Evolutionary conservation across 2,888 invertebrate genomes (phyloP).

Genomic region (Caenorhabditis plicata): DNA sequence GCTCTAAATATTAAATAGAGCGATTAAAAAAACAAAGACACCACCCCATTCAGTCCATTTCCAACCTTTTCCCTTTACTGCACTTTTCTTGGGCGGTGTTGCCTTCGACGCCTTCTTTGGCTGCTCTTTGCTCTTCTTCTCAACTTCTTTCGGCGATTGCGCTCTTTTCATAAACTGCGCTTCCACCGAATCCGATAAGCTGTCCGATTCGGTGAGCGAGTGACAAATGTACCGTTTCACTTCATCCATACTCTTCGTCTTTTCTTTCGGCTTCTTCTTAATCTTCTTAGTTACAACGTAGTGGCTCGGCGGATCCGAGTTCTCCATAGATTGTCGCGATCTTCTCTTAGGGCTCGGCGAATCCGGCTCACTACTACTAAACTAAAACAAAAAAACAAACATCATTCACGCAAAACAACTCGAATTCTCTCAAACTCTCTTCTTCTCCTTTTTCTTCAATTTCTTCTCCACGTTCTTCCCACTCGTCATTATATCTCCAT

Average conservation of each 20-base stretch:
- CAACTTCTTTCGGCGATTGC: background rate
- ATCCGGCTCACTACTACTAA: conserved; percentile 3
- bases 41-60: no score
- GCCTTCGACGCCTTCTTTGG: background rate
- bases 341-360: conserved; percentile 27
- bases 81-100: no score
- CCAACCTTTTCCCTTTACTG: no score
- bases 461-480: background rate
- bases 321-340: conserved; percentile 13
- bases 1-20: no score
- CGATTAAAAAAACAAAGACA: no score
- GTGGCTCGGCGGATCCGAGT: conserved; percentile 21
- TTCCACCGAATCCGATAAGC: no score
- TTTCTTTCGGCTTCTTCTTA: conserved; percentile 5
- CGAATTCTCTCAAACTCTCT: background rate
- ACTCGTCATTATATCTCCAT: background rate
- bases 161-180: no score
- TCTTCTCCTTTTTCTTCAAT: background rate
- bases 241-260: background rate
- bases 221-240: background rate
- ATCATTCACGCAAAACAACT: no score
- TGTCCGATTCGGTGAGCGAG: no score
- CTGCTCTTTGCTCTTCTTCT: background rate
- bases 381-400: no score
- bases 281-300: conserved; percentile 13